These are phyloP conservation scores for Sinotaia quadrata DNA, from an alignment of 2,888 invertebrate genomes.

Conservation along the genomic window DNA sequence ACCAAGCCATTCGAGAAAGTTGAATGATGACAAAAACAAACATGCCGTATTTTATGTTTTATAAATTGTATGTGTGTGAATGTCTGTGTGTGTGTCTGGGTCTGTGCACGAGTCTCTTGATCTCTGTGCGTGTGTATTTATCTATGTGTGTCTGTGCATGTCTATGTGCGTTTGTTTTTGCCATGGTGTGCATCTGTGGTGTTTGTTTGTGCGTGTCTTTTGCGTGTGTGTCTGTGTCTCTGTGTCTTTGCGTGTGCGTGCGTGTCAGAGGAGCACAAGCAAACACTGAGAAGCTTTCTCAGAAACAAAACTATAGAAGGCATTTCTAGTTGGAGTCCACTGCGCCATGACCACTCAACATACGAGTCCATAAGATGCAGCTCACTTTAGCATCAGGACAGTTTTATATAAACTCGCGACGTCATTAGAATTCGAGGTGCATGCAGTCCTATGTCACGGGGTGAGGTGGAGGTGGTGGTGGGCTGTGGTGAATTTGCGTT, in stretches of 20 bases:
- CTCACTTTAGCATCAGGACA: no score
- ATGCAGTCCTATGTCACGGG: no score
- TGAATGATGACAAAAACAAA: no score
- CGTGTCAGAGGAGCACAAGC: background rate
- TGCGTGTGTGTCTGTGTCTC: background rate
- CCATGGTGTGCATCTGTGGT: background rate
- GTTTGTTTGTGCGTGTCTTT: background rate
- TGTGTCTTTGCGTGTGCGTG: background rate
- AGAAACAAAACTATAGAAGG: background rate
- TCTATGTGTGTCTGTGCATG: background rate
- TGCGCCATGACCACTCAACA: no score
- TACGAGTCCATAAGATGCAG: no score
- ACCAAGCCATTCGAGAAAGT: no score
- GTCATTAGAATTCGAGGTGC: no score
- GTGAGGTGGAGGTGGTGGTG: no score
- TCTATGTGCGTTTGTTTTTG: background rate
- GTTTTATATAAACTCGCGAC: no score
- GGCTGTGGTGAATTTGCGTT: no score
- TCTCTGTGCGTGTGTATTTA: slow-evolving; percentile 2
- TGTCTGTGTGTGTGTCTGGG: background rate
- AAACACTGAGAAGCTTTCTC: background rate
- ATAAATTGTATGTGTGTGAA: background rate
- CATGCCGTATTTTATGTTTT: background rate
- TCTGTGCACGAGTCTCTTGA: background rate
- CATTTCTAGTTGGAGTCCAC: no score